Conservation (phyloP, 2,888 invertebrate genomes). For the Gymnosoma rotundatum region DNA sequence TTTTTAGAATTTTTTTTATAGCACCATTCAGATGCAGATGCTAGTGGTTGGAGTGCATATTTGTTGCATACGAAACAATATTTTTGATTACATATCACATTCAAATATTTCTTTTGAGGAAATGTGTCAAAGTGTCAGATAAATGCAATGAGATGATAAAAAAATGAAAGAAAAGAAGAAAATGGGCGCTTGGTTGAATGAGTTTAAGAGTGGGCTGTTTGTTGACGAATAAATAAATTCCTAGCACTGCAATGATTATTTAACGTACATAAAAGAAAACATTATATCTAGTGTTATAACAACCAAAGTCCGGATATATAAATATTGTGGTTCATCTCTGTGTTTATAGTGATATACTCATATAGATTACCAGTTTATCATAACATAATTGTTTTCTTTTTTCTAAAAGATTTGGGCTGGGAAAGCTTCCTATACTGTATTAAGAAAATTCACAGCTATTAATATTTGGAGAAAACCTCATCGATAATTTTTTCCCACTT, state of each 20-base stretch:
- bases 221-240: background rate
- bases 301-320: too few relatives aligned
- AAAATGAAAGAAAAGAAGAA: background rate
- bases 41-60: conserved; percentile 57
- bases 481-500: too few relatives aligned
- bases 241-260: background rate
- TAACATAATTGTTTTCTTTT: too few relatives aligned
- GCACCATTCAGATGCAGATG: conserved; percentile 42
- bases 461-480: too few relatives aligned
- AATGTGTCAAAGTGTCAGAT: conserved; percentile 48
- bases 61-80: conserved; percentile 46
- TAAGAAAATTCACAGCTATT: too few relatives aligned
- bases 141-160: conserved; percentile 20
- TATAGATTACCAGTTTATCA: too few relatives aligned
- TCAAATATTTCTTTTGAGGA: conserved; percentile 53
- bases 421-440: too few relatives aligned
- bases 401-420: too few relatives aligned
- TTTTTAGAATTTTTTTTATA: background rate
- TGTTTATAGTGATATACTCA: too few relatives aligned
- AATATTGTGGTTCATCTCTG: too few relatives aligned
- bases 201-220: background rate
- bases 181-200: conserved; percentile 1
- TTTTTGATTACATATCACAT: conserved; percentile 58
- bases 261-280: too few relatives aligned
- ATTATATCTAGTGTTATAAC: too few relatives aligned